Evolutionary conservation across 35 echinoderm and acorn worm species (phyloP).

Genomic region (Ophiothrix spiculata): DNA sequence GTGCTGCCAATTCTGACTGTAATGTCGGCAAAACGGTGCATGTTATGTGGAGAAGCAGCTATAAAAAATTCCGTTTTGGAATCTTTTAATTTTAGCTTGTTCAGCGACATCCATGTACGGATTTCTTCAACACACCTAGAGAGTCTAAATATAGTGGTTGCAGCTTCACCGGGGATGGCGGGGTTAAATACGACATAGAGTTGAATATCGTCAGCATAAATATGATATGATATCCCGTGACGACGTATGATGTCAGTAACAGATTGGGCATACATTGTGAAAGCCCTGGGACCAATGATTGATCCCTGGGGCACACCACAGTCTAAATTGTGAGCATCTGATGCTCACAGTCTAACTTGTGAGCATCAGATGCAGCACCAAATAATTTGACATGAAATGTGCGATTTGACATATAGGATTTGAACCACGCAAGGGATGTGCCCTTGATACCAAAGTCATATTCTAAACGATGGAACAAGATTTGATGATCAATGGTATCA

Average conservation of each 20-base stretch:
- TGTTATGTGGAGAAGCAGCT: neutral
- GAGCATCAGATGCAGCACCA: neutral
- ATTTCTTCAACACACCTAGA: neutral
- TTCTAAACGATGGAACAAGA: neutral
- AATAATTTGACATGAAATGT: no score
- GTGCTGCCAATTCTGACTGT: neutral
- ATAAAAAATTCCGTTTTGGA: conserved; percentile 2
- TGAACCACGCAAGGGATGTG: conserved; percentile 11
- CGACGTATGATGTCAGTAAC: neutral
- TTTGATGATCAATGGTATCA: conserved; percentile 7
- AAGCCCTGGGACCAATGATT: neutral
- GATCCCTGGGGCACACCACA: neutral
- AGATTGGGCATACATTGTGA: neutral
- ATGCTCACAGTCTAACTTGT: no score
- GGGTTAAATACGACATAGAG: neutral
- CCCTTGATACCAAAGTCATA: neutral
- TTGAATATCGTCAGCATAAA: conserved; percentile 4
- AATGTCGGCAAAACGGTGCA: neutral
- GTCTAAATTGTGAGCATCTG: neutral
- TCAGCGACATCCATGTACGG: neutral
- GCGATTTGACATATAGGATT: conserved; percentile 9
- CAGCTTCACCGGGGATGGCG: neutral
- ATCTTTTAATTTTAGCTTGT: conserved; percentile 11
- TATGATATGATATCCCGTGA: neutral
- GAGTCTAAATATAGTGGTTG: neutral